A percentile compares a stretch with the other conserved stretches of the same genome.
Conservation (phyloP, 2,113 vertebrate species). For the Oenanthe oenanthe region DNA sequence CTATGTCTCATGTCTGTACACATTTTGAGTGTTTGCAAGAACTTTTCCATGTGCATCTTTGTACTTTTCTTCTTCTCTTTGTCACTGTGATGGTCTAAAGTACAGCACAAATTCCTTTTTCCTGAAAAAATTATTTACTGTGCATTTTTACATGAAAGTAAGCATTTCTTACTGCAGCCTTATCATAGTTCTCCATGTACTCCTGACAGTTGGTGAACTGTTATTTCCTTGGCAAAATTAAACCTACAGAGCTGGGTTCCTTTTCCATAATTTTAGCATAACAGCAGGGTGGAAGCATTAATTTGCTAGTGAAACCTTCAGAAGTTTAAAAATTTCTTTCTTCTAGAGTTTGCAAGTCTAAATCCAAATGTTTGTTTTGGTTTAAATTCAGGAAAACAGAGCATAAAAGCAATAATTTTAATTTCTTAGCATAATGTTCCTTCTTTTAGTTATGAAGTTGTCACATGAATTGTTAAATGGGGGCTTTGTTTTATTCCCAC, state of each 20-base stretch:
- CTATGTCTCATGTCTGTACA: neutral
- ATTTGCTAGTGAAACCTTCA: neutral
- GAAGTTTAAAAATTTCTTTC: neutral
- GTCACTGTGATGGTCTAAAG: neutral
- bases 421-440: neutral
- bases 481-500: neutral
- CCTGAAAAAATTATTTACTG: neutral
- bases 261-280: neutral
- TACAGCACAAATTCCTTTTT: neutral
- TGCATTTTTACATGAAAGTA: constrained; percentile 9
- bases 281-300: neutral
- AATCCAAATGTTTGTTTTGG: neutral
- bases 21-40: neutral
- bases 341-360: neutral
- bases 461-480: neutral
- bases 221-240: neutral
- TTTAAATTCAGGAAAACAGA: neutral
- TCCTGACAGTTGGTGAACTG: neutral
- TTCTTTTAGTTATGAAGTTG: neutral
- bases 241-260: neutral
- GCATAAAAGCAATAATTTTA: neutral
- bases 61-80: neutral
- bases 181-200: constrained; percentile 15
- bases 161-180: neutral
- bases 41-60: neutral